Percentiles rank a stretch among this genome's conserved stretches.
phyloP scores from a whole-genome alignment of 1,140 invertebrate genomes.

The Polypedilum pembai region DNA sequence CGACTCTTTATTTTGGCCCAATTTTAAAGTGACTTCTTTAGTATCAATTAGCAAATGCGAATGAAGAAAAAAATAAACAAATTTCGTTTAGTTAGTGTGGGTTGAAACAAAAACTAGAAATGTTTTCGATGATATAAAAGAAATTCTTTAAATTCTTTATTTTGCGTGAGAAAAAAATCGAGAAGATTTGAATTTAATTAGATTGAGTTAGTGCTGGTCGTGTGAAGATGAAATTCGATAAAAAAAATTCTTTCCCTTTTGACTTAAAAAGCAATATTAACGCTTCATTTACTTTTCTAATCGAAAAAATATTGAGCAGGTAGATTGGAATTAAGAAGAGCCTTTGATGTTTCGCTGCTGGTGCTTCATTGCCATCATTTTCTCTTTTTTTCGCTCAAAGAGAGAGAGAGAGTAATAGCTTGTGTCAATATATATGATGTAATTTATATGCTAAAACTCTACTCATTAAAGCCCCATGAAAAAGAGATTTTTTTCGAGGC shows the following conservation, averaged over 20 bases:
- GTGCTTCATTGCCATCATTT: neutral
- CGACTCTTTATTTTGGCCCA: neutral
- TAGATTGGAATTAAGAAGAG: neutral
- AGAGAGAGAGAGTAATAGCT: too few relatives aligned
- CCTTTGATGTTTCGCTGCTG: neutral
- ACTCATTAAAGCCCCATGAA: neutral
- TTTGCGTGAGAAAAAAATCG: neutral
- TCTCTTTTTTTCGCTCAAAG: neutral
- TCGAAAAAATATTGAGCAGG: neutral
- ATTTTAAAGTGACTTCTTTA: conserved; percentile 18
- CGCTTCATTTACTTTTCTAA: conserved; percentile 3
- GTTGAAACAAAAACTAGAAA: neutral
- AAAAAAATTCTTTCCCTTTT: too few relatives aligned
- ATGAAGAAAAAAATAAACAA: conserved; percentile 3
- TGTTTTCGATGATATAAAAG: neutral
- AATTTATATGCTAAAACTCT: conserved; percentile 25
- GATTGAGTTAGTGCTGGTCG: too few relatives aligned
- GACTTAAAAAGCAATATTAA: neutral
- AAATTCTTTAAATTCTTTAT: neutral
- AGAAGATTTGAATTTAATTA: neutral
- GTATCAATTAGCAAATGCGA: conserved; percentile 3
- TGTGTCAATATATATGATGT: conserved; percentile 13
- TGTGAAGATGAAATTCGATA: too few relatives aligned
- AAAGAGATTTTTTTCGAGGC: neutral
- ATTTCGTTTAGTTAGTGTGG: neutral